These are phyloP conservation scores for Masticophis lateralis DNA, from an alignment of 2,797 vertebrate genomes.

Conservation along the genomic window DNA sequence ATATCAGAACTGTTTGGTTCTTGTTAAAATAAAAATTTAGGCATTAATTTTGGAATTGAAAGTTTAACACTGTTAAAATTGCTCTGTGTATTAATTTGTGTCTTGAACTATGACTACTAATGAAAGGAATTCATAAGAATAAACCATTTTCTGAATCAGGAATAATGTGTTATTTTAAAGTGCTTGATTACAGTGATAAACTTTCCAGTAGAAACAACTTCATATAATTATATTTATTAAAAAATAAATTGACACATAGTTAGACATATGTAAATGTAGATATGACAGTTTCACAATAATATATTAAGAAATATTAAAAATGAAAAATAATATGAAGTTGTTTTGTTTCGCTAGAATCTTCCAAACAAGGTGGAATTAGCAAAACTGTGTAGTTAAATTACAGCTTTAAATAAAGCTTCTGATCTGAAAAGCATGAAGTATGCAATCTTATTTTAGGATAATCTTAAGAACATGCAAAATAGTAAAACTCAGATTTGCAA, in stretches of 20 bases:
- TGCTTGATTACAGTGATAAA: neutral
- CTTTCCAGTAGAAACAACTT: neutral
- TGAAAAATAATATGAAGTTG: neutral
- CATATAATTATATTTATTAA: neutral
- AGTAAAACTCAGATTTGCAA: neutral
- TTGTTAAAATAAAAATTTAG: neutral
- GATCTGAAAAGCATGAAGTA: neutral
- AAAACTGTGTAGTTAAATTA: neutral
- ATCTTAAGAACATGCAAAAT: neutral
- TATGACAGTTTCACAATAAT: neutral
- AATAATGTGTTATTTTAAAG: neutral
- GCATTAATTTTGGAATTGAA: neutral
- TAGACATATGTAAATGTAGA: neutral
- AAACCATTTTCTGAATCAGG: neutral
- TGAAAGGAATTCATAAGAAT: neutral
- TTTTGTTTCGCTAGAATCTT: neutral
- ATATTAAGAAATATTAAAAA: neutral
- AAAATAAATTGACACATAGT: neutral
- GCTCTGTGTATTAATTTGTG: neutral
- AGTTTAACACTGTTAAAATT: neutral
- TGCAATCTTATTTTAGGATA: neutral
- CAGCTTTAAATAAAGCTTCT: neutral
- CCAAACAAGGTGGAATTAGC: neutral
- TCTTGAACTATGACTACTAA: neutral
- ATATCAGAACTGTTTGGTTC: neutral